phyloP scores from a whole-genome alignment of 53 echinoderm and acorn worm genomes.

The Temnopleurus reevesii region DNA sequence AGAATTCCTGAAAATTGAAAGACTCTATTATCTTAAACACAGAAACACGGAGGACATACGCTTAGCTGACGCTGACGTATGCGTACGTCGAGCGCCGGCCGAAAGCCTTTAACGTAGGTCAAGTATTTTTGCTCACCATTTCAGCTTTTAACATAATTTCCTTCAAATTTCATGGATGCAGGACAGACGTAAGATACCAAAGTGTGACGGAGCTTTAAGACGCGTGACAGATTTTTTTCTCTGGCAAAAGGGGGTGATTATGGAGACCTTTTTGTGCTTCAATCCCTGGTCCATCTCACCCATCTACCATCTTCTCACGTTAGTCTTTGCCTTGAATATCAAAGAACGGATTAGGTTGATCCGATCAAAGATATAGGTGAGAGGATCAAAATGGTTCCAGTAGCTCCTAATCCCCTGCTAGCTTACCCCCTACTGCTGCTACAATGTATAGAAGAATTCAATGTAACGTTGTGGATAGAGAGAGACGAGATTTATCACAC shows the following conservation, averaged over 20 bases:
- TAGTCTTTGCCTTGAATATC: neutral
- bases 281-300: neutral
- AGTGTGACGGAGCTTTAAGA: no score
- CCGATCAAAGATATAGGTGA: constrained; percentile 32
- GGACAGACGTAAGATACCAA: no score
- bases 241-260: neutral
- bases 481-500: neutral
- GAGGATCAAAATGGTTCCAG: constrained; percentile 14
- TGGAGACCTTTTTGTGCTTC: neutral
- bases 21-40: no score
- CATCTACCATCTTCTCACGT: neutral
- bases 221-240: no score
- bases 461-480: neutral
- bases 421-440: constrained; percentile 1
- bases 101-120: no score
- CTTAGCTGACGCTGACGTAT: no score
- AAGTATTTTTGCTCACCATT: no score
- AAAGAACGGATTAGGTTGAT: constrained; percentile 13
- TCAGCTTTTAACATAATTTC: no score
- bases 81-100: no score
- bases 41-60: no score
- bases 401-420: neutral
- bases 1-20: no score
- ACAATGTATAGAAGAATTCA: neutral
- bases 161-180: no score